These are phyloP conservation scores for Acestrorhynchus altus DNA, from an alignment of 2,797 vertebrate species.

Conservation along the genomic window DNA sequence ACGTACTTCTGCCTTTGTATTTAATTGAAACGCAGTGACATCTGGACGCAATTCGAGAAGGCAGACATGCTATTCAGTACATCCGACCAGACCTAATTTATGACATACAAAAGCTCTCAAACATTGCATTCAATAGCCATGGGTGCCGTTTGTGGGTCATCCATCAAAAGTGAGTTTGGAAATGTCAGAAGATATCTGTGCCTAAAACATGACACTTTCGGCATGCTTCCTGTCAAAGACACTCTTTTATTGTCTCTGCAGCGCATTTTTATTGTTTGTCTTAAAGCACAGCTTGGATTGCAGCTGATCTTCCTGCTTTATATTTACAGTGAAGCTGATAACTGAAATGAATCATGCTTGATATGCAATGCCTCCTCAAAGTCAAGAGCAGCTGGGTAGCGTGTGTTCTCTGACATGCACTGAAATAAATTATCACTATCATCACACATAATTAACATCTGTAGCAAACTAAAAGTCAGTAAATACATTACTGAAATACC, in stretches of 20 bases:
- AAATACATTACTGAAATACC: slow-evolving; percentile 10
- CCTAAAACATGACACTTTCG: slow-evolving; percentile 68
- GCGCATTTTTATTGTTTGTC: slow-evolving; percentile 48
- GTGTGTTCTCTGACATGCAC: not conserved
- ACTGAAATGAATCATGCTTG: slow-evolving; percentile 33
- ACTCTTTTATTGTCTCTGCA: slow-evolving; percentile 66
- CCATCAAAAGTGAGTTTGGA: slow-evolving; percentile 71
- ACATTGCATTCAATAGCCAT: slow-evolving; percentile 64
- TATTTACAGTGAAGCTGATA: slow-evolving; percentile 51
- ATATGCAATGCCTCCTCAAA: slow-evolving; percentile 18
- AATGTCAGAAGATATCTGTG: slow-evolving; percentile 62
- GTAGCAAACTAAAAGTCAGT: slow-evolving; percentile 24
- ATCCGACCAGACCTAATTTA: slow-evolving; percentile 73
- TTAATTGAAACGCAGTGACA: slow-evolving; percentile 82
- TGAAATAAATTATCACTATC: not conserved
- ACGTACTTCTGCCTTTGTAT: slow-evolving; percentile 77
- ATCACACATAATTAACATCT: slow-evolving; percentile 10
- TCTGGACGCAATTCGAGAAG: slow-evolving; percentile 82
- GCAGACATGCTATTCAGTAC: slow-evolving; percentile 77
- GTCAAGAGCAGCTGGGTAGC: not conserved
- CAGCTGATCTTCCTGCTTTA: slow-evolving; percentile 52
- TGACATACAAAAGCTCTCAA: slow-evolving; percentile 66
- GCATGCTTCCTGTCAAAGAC: slow-evolving; percentile 76
- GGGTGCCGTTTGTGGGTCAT: slow-evolving; percentile 72
- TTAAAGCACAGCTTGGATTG: slow-evolving; percentile 39